These are phyloP conservation scores for Yponomeuta plumbellus DNA, from an alignment of 2,888 invertebrate genomes.

Conservation along the genomic window DNA sequence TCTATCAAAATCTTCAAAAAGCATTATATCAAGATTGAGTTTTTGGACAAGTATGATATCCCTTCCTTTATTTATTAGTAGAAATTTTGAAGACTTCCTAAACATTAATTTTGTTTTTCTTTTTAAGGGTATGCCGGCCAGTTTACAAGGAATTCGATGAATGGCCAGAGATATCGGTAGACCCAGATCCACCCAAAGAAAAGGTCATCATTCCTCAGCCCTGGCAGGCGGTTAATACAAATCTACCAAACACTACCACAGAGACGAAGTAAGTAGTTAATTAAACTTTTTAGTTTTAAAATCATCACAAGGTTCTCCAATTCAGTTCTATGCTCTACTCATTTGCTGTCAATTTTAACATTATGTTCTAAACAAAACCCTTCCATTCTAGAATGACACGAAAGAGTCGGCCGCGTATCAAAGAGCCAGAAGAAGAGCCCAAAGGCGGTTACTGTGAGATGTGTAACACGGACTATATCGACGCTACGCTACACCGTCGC, in stretches of 20 bases:
- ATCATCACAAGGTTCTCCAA: too few species aligned
- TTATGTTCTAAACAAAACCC: not conserved
- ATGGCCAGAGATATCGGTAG: constrained; percentile 77
- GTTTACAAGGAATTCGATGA: constrained; percentile 79
- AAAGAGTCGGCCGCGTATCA: constrained; percentile 64
- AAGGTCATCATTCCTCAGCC: constrained; percentile 41
- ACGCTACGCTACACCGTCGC: constrained; percentile 82
- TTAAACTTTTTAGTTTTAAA: constrained; percentile 9
- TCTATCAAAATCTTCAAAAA: constrained; percentile 77
- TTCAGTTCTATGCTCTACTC: too few species aligned
- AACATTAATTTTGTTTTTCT: constrained; percentile 20
- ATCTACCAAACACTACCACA: constrained; percentile 27
- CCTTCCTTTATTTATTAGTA: constrained; percentile 26
- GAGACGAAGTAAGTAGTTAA: constrained; percentile 47
- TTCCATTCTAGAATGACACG: constrained; percentile 71
- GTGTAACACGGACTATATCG: constrained; percentile 84
- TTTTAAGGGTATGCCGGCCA: constrained; percentile 74
- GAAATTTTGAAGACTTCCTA: constrained; percentile 7
- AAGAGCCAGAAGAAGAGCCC: constrained; percentile 59
- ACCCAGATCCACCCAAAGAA: constrained; percentile 57
- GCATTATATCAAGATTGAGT: constrained; percentile 84
- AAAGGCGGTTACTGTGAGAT: constrained; percentile 86
- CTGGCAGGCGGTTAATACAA: constrained; percentile 34
- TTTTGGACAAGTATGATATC: constrained; percentile 77
- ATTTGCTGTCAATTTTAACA: not conserved